Evolutionary conservation across 2,797 vertebrate species (phyloP).

Genomic region (Lacerta viridis): DNA sequence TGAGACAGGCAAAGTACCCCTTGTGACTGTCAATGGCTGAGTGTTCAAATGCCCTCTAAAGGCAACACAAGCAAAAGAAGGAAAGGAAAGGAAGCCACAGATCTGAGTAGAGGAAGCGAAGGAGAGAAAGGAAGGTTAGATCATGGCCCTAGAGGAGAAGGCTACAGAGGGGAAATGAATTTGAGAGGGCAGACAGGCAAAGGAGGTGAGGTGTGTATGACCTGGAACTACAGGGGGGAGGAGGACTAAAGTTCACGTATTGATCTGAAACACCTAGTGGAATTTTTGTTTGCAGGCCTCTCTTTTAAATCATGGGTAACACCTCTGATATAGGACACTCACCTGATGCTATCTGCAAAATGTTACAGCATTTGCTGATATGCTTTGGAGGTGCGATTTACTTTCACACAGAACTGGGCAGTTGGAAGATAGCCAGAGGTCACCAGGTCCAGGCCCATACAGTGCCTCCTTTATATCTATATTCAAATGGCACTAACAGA

Average conservation of each 20-base stretch:
- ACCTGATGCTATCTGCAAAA: neutral
- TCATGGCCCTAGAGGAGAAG: neutral
- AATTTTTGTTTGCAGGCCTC: neutral
- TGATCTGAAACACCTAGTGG: neutral
- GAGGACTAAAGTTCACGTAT: neutral
- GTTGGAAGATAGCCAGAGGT: neutral
- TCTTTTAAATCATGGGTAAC: slow-evolving; percentile 5
- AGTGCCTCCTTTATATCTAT: neutral
- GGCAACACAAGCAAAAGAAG: neutral
- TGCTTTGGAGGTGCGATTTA: neutral
- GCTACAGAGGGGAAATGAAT: neutral
- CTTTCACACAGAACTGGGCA: neutral
- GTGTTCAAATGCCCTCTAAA: neutral
- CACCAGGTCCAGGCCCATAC: neutral
- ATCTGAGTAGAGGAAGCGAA: no score
- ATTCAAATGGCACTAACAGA: neutral
- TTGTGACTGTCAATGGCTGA: neutral
- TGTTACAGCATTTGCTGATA: slow-evolving; percentile 15
- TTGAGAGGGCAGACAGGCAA: neutral
- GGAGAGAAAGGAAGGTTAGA: neutral
- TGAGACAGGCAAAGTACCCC: neutral
- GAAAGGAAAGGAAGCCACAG: neutral
- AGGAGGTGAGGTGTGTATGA: no score
- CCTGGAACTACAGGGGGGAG: neutral
- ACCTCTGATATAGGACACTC: slow-evolving; percentile 26